Evolutionary conservation across 37 sponge, comb jelly and placozoan species (phyloP), one percentile per base, ranked within the genome.

Genomic region (Oopsacas minuta): DNA sequence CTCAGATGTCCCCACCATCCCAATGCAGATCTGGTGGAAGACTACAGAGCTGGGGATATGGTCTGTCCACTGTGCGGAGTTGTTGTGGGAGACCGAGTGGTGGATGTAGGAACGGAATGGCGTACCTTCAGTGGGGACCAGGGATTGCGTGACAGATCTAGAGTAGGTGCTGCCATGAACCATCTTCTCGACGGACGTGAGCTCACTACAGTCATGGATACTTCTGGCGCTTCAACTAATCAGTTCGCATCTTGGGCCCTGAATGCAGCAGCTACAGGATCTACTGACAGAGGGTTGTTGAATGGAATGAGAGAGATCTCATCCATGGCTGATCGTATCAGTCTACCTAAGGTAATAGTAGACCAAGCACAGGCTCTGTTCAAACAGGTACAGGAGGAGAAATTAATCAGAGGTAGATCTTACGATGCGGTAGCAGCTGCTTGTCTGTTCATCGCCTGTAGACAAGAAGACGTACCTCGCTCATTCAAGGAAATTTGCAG

Each of bases 81-180:
- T 0, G 95, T 97, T 12, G 99, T 97, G 25, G 99, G 99, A 22
- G 95, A 97, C 86, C 94, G 99, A 51, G 95, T 97, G 35, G 90
- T 97, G 20, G 95, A 97, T 88, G 99, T 97, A 42, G 95, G 95
- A 7, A 94, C 99, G 53, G 99, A 97, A 83, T 97, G 99, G 99
- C 90, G 99, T 39, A 97, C 95, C 37, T 97, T 97, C 85, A 91
- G 92, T 38, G 93, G 93, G 82, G 99, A 97, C n/a, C 91, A 86
- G 38, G 86, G 89, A 0, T 52, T 87, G 25, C 81, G 82, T 12
- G 95, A 97, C 85, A 84, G 92, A 35, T 94, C 95, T 46, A 89
- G 99, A 39, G 99, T 97, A 42, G 99, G 99, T 36, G 93, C 91
- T 39, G 86, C 93, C 17, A 95, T 91, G 94, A 91, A 95, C 52